phyloP scores from a whole-genome alignment of 37 sponge, comb jelly and placozoan genomes.

The Tethya wilhelma region DNA sequence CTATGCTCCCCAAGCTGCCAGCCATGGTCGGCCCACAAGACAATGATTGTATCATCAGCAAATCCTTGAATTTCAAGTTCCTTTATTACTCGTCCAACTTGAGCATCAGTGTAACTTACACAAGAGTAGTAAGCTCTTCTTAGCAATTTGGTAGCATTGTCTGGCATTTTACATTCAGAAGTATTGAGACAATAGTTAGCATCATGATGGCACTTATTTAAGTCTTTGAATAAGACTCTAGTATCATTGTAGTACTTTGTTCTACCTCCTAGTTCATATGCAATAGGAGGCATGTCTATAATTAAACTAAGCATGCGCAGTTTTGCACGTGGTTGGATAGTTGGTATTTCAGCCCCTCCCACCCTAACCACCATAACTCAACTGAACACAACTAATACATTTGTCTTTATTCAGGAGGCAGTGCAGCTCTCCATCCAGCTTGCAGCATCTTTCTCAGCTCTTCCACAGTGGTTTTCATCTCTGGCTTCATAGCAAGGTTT shows the following conservation, averaged over 20 bases:
- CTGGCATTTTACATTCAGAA: slow-evolving; percentile 3
- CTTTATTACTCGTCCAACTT: slow-evolving; percentile 30
- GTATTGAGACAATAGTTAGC: slow-evolving; percentile 11
- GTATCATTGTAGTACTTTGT: background rate
- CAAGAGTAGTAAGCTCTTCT: slow-evolving; percentile 54
- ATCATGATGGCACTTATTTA: slow-evolving; percentile 17
- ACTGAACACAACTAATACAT: too few relatives aligned
- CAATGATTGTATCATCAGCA: slow-evolving; percentile 49
- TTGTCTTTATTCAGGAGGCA: too few relatives aligned
- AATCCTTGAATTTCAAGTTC: slow-evolving; percentile 27
- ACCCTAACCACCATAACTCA: too few relatives aligned
- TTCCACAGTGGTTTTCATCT: slow-evolving; percentile 14
- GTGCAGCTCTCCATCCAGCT: slow-evolving; percentile 53
- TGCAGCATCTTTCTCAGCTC: slow-evolving; percentile 16
- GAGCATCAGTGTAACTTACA: slow-evolving; percentile 42
- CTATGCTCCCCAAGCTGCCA: slow-evolving; percentile 51
- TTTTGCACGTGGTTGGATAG: too few relatives aligned
- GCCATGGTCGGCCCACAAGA: slow-evolving; percentile 66
- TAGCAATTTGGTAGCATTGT: background rate
- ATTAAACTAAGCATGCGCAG: too few relatives aligned
- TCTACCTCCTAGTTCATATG: too few relatives aligned
- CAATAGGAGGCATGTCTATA: too few relatives aligned
- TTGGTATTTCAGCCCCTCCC: too few relatives aligned
- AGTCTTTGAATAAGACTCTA: slow-evolving; percentile 1
- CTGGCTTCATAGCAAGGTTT: slow-evolving; percentile 18